A percentile compares a stretch with the other conserved stretches of the same genome.
These are phyloP conservation scores for Rutilus rutilus DNA, from an alignment of 2,113 vertebrate species.

Conservation along the genomic window DNA sequence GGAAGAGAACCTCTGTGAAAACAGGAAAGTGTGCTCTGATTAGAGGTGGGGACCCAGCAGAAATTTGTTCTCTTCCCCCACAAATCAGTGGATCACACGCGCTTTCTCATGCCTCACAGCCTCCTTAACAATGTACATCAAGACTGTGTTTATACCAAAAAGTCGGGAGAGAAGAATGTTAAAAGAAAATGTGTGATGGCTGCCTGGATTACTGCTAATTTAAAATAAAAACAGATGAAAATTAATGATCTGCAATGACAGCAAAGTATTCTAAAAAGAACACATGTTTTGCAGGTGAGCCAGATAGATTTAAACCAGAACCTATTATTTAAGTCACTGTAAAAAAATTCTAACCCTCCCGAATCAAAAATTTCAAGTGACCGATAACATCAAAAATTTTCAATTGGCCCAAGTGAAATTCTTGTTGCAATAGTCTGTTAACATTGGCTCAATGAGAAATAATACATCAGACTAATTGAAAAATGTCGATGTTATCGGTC, in stretches of 20 bases:
- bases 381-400: too few species aligned
- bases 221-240: background rate
- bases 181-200: background rate
- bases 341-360: too few species aligned
- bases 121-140: background rate
- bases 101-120: background rate
- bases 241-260: background rate
- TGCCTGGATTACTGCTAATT: background rate
- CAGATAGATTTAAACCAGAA: background rate
- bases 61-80: background rate
- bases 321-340: background rate
- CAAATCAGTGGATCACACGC: conserved; percentile 6
- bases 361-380: too few species aligned
- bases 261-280: background rate
- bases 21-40: conserved; percentile 17
- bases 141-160: background rate
- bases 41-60: conserved; percentile 31
- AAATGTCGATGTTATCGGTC: too few species aligned
- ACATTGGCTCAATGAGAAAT: too few species aligned
- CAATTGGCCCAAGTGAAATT: too few species aligned
- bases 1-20: background rate
- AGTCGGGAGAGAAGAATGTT: background rate
- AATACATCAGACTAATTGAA: too few species aligned
- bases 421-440: too few species aligned
- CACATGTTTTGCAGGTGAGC: background rate